Base-by-base conservation (phyloP, 2,888 invertebrate genomes). In the Ochropleura leucogaster region DNA sequence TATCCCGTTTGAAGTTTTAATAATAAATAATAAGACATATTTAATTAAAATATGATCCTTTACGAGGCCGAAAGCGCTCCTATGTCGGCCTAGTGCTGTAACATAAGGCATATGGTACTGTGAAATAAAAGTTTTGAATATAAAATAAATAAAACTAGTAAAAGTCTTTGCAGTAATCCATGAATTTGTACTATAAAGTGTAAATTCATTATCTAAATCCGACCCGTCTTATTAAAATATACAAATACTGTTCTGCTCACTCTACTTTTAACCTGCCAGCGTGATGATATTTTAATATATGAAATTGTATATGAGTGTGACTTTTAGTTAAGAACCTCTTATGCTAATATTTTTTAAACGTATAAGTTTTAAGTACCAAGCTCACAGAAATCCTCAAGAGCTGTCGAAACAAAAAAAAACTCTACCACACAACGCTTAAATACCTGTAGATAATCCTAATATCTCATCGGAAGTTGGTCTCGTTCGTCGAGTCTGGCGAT, bases 381-480 rank as follows among this genome's bases (percentile, higher is more conserved):
- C 10, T 10, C 66, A 55, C 77, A 87, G 57, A 75, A 77, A 46
- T 47, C 10, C 18, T 40, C 20, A 74, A 78, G 81, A 78, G 73
- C 71, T 78, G 71, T 66, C 14, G 5, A 78, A 81, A 68, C 14
- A 67, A 20, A 77, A 85, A 66, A 67, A 68, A 67, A 71, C 14
- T 69, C 42, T 55, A 78, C 64, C 72, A 81, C 74, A 80, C 81
- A 74, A 73, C 64, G 73, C 40, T 71, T 53, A 83, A 80, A 80
- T 84, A 72, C 72, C 76, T 77, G 75, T 71, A 83, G 74, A 78
- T 79, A 86, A 72, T 85, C 79, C 83, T 82, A 84, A 85, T 86
- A 87, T 84, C 83, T 79, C 87, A 77, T 85, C 77, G 88, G 87
- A 85, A 86, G 84, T 85, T 84, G 68, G 77, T 85, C 76, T 84